Conservation (phyloP, 2,113 vertebrate genomes). For the Budorcas taxicolor region DNA sequence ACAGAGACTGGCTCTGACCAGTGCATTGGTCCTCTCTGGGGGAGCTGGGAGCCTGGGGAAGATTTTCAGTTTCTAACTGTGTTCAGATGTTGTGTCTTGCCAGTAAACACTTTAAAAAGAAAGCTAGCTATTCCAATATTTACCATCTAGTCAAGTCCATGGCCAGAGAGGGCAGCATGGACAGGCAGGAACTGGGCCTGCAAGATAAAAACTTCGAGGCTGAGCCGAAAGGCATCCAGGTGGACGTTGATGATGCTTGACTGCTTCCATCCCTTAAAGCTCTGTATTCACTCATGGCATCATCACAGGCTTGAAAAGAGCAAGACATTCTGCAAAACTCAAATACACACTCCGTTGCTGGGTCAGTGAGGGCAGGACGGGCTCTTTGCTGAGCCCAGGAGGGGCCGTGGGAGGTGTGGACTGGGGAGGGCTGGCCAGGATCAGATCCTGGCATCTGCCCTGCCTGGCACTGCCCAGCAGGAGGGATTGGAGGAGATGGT, state of each 20-base stretch:
- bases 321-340: neutral
- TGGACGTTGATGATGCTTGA: neutral
- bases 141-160: neutral
- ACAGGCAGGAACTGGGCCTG: neutral
- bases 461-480: neutral
- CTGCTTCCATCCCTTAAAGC: neutral
- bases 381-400: neutral
- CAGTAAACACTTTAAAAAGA: neutral
- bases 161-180: neutral
- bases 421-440: neutral
- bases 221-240: neutral
- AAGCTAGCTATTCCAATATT: neutral
- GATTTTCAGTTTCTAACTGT: neutral
- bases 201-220: neutral
- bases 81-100: neutral
- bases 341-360: accelerated
- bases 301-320: neutral
- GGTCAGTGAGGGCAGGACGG: neutral
- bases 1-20: neutral
- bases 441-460: neutral
- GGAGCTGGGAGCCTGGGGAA: neutral
- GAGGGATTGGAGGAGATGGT: neutral
- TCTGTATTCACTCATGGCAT: accelerated
- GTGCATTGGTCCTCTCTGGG: neutral
- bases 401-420: neutral